Evolutionary conservation across 2,797 vertebrate genomes (phyloP), one percentile per base, ranked within the genome.

Genomic region (Furcifer pardalis): DNA sequence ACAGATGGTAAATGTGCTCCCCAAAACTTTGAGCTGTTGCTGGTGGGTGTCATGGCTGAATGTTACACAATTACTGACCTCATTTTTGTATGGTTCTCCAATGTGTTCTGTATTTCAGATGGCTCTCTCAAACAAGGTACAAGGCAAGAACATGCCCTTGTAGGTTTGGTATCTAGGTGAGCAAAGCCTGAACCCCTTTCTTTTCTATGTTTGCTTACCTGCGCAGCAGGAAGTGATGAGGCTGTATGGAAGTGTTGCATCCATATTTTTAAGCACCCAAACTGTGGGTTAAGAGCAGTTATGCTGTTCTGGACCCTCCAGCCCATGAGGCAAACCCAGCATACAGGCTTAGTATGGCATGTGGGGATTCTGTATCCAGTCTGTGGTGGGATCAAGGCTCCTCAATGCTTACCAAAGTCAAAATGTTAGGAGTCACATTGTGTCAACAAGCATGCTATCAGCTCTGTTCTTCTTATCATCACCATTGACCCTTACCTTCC

Each of bases 401-500:
- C 32, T n/a, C 32, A 59, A 12, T 5, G 37, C 27, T 6, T 42
- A 7, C 23, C 23, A 71, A 42, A 68, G 65, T 32, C 17, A 35
- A 19, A 68, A 3, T 8, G 23, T 60, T 44, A 44, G 52, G 27
- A 69, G 49, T 69, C 42, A 59, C 15, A 21, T 25, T 19, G 52
- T 46, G 15, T 23, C 32, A 32, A 2, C 6, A 27, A 3, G 27
- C 8, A 4, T 27, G 6, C 27, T 3, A 7, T n/a, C 27, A 49
- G 56, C 40, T 60, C 35, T 32, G 27, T 32, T 52, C 2, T 49
- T 75, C 56, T 40, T 1, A 44, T 1, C 27, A 5, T 21, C 71
- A 40, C 10, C 5, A n/a, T 17, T 8, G 5, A 15, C 5, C 83
- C 94, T 93, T 91, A 99, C 98, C 97, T 99, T 99, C 86, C 98